Conservation (phyloP, 2,888 invertebrate genomes). For the Yponomeuta evonymella region DNA sequence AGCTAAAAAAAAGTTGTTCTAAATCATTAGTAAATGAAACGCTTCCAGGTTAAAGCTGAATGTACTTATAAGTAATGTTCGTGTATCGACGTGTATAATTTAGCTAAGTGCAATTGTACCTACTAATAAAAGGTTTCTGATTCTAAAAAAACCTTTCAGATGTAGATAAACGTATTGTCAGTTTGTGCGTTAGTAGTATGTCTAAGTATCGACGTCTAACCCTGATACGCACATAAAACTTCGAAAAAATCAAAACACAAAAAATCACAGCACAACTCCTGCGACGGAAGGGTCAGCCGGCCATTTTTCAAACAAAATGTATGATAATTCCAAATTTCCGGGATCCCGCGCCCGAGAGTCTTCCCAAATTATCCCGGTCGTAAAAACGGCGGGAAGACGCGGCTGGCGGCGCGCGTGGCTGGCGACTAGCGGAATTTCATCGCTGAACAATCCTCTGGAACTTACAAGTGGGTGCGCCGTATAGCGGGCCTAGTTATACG, state of each 20-base stretch:
- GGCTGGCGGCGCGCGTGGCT: conserved; percentile 44
- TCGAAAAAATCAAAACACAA: neutral
- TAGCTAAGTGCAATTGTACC: too few species aligned
- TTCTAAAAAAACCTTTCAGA: too few species aligned
- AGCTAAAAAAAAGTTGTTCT: too few species aligned
- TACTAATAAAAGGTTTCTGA: too few species aligned
- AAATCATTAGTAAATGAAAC: too few species aligned
- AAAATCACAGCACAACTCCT: neutral
- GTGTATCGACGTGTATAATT: too few species aligned
- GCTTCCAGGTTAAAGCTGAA: too few species aligned
- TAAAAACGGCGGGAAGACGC: conserved; percentile 34
- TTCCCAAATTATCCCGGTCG: conserved; percentile 16
- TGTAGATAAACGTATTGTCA: too few species aligned
- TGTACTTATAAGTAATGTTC: too few species aligned
- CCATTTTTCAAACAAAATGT: conserved; percentile 3
- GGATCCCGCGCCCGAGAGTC: neutral
- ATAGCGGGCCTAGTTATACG: conserved; percentile 24
- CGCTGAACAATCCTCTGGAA: conserved; percentile 68
- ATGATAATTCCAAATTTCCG: neutral
- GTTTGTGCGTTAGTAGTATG: neutral
- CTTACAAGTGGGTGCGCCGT: conserved; percentile 73
- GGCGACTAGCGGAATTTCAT: conserved; percentile 67
- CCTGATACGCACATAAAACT: neutral
- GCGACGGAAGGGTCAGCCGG: neutral
- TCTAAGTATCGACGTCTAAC: neutral